Conservation (phyloP, 2,797 vertebrate genomes). For the Benthosema pterotum region DNA sequence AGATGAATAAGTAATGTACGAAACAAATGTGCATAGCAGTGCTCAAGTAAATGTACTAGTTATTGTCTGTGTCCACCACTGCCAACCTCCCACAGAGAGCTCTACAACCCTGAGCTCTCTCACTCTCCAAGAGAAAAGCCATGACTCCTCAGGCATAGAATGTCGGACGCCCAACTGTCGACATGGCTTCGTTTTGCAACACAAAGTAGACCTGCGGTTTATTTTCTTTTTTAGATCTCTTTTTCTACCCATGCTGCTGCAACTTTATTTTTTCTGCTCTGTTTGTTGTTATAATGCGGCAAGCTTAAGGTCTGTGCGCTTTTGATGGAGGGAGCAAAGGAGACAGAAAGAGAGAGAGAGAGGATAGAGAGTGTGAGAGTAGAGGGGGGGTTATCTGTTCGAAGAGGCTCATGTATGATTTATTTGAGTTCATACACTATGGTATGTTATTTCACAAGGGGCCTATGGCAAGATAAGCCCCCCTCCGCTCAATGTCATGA, state of each 20-base stretch:
- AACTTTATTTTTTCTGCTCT: background rate
- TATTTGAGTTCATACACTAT: slow-evolving; percentile 36
- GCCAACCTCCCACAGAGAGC: slow-evolving; percentile 18
- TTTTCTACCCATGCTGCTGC: background rate
- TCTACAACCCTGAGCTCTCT: slow-evolving; percentile 1
- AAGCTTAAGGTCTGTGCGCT: slow-evolving; percentile 7
- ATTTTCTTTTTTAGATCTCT: slow-evolving; percentile 1
- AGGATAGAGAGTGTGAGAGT: background rate
- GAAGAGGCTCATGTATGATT: slow-evolving; percentile 32
- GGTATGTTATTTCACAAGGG: slow-evolving; percentile 44
- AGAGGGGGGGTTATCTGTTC: slow-evolving; percentile 5
- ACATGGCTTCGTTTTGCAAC: slow-evolving; percentile 21
- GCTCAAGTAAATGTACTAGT: too few species aligned
- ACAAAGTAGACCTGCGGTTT: slow-evolving; percentile 24
- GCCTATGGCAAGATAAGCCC: slow-evolving; percentile 28
- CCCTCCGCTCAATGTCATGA: slow-evolving; percentile 16
- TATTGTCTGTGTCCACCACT: too few species aligned
- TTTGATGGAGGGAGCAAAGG: background rate
- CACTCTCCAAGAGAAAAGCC: slow-evolving; percentile 15
- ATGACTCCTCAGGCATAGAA: slow-evolving; percentile 9
- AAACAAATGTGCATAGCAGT: too few species aligned
- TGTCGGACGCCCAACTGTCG: slow-evolving; percentile 6
- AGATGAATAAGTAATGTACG: too few species aligned
- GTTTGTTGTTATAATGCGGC: slow-evolving; percentile 17
- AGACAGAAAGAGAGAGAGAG: background rate